These are phyloP conservation scores for Sinopyrophorus schimmeli DNA, from an alignment of 2,888 invertebrate genomes.

Conservation along the genomic window DNA sequence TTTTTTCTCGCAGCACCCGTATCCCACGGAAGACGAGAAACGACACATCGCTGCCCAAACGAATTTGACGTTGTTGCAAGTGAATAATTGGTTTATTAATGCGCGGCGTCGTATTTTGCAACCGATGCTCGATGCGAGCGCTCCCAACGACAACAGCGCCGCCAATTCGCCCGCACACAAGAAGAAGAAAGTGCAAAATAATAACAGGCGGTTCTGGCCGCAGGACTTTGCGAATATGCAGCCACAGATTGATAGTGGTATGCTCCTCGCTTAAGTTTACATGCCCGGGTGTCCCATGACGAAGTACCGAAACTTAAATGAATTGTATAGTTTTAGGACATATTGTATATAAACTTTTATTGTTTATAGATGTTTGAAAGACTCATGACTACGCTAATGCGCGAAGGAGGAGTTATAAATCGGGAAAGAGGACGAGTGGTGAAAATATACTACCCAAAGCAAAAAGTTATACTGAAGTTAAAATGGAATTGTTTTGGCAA, in stretches of 20 bases:
- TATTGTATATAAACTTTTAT: too few relatives aligned
- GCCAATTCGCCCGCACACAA: constrained; percentile 46
- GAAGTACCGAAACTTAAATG: too few relatives aligned
- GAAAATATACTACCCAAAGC: too few relatives aligned
- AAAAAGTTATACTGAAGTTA: too few relatives aligned
- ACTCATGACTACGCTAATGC: too few relatives aligned
- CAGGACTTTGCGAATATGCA: constrained; percentile 67
- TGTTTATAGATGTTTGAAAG: too few relatives aligned
- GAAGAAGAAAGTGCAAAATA: constrained; percentile 64
- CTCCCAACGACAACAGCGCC: constrained; percentile 47
- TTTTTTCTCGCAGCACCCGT: constrained; percentile 75
- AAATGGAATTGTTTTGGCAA: too few relatives aligned
- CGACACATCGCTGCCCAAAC: constrained; percentile 87
- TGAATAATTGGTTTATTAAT: constrained; percentile 95
- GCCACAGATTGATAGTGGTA: constrained; percentile 65
- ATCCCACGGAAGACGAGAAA: constrained; percentile 94
- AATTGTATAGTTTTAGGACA: too few relatives aligned
- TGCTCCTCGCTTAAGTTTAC: too few relatives aligned
- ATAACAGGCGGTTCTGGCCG: constrained; percentile 74
- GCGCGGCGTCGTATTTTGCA: constrained; percentile 88
- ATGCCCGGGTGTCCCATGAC: too few relatives aligned
- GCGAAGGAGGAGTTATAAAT: too few relatives aligned
- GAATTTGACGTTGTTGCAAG: constrained; percentile 83
- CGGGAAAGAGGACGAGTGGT: too few relatives aligned
- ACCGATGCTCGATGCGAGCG: constrained; percentile 84